Base-by-base conservation (phyloP, 2,113 vertebrate genomes). In the Cygnus atratus region DNA sequence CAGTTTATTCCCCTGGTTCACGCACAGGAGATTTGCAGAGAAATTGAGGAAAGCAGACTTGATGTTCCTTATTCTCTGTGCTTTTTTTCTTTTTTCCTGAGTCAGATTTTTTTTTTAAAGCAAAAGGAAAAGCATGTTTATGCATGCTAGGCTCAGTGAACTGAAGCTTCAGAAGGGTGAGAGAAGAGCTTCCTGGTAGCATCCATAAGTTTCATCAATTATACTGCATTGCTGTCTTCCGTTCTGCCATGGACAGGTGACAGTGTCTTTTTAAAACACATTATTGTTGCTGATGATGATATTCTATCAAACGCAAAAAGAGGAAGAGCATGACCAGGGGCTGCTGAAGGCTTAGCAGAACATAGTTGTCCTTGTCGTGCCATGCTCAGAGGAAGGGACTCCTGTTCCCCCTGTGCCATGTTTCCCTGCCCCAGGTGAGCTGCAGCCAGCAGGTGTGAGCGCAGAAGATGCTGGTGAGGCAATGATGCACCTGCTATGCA, bases 291-390 rank as follows among this genome's bases (percentile, higher is more conserved):
- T 61, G 65, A 5, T 67, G 52, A 0, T 37, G 44, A 8, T 52
- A 65, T 17, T 58, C 21, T 15, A 2, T 11, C 52, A 55, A 55
- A 52, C 17, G 39, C 22, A 33, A 33, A 59, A 66, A n/a, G 20
- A 57, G 28, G n/a, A 39, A 62, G 0, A 58, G 31, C 78, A 73
- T 0, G 0, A n/a, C 48, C n/a, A 33, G 58, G 31, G 43, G 19
- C 74, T 77, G 50, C n/a, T 28, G 52, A 59, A 37, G 3, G 18
- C 71, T 73, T 11, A 46, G 54, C 9, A 59, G 52, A 73, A 67
- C n/a, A 33, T 15, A 16, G 19, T 37, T 72, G 41, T 25, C 37
- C 31, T 26, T n/a, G 59, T 58, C 54, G 17, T 14, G 6, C 44
- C 3, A 0, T 21, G 52, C 4, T 70, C 63, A 59, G 67, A 76